These are phyloP conservation scores for Mormyrus hasselquistii DNA, from an alignment of 2,797 vertebrate species.

Conservation along the genomic window DNA sequence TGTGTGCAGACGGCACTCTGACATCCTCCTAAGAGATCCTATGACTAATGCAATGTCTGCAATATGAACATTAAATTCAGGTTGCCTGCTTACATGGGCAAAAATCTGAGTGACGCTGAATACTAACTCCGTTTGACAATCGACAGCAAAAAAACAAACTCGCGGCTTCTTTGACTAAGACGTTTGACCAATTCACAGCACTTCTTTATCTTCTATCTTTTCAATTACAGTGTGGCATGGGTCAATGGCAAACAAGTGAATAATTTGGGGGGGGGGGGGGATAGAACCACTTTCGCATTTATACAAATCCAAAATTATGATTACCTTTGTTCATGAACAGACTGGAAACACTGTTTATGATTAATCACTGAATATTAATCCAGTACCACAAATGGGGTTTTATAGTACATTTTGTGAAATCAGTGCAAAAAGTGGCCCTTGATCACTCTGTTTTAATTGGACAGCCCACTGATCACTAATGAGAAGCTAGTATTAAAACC, in stretches of 20 bases:
- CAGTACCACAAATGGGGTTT: neutral
- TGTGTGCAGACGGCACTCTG: neutral
- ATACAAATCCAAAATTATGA: neutral
- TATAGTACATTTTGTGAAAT: neutral
- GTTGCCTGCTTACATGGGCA: neutral
- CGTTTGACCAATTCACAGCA: neutral
- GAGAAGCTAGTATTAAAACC: slow-evolving; percentile 4
- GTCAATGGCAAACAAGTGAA: neutral
- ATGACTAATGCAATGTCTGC: neutral
- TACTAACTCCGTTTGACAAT: neutral
- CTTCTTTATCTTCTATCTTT: neutral
- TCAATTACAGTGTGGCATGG: neutral
- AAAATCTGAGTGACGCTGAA: neutral
- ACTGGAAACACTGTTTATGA: neutral
- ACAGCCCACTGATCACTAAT: neutral
- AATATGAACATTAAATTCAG: neutral
- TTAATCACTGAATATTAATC: neutral
- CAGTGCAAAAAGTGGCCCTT: neutral
- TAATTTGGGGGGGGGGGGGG: neutral
- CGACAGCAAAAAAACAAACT: neutral
- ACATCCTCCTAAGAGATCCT: neutral
- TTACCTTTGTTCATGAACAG: neutral
- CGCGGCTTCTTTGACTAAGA: neutral
- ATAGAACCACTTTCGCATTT: neutral
- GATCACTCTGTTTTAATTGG: neutral